phyloP scores from a whole-genome alignment of 2,797 vertebrate genomes.

The Tauraco hartlaubi region DNA sequence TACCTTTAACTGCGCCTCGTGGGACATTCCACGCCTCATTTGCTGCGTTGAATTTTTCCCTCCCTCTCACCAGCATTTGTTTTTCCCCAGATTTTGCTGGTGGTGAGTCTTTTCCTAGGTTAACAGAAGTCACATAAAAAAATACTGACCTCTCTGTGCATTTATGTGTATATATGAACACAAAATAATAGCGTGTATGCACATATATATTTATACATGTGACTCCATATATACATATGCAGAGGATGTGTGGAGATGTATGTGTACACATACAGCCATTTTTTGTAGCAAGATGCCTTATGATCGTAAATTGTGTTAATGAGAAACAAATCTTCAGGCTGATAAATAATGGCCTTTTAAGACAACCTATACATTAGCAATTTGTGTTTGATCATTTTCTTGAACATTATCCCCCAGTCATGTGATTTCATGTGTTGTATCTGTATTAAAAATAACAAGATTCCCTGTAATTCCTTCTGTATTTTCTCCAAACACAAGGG shows the following conservation, averaged over 20 bases:
- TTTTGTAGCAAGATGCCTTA: neutral
- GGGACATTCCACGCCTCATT: neutral
- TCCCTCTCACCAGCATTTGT: neutral
- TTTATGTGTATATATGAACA: neutral
- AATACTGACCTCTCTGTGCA: neutral
- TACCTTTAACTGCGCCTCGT: neutral
- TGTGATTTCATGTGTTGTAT: constrained; percentile 29
- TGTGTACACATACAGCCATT: neutral
- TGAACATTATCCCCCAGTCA: neutral
- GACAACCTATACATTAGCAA: neutral
- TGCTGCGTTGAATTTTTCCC: neutral
- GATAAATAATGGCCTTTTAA: neutral
- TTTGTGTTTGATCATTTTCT: neutral
- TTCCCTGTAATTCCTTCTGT: constrained; percentile 60
- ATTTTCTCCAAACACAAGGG: constrained; percentile 70
- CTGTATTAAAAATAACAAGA: constrained; percentile 68
- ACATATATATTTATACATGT: neutral
- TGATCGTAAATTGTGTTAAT: constrained; percentile 3
- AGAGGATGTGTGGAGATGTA: neutral
- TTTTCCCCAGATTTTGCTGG: neutral
- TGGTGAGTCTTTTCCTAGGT: neutral
- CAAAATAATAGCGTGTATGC: neutral
- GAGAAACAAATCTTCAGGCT: neutral
- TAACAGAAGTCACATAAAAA: neutral
- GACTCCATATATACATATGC: neutral